phyloP scores from a whole-genome alignment of 2,888 invertebrate genomes.

The Molanna angustata region DNA sequence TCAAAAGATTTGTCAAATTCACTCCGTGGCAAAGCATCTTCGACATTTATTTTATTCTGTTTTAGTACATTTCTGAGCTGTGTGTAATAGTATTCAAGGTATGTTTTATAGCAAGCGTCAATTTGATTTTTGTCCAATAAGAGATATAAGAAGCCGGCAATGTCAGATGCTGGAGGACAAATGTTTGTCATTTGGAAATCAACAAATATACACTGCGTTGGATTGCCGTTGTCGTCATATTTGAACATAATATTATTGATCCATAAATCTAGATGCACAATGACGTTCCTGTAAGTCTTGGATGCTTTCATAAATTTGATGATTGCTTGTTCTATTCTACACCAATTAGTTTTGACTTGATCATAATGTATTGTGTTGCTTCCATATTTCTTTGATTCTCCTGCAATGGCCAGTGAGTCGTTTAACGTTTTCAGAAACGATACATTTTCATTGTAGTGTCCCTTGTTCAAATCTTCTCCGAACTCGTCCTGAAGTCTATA shows the following conservation, averaged over 20 bases:
- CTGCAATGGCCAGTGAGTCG: conserved; percentile 21
- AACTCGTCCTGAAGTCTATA: conserved; percentile 19
- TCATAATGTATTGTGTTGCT: conserved; percentile 18
- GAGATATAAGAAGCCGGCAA: conserved; percentile 39
- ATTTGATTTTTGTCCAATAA: conserved; percentile 35
- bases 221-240: conserved; percentile 30
- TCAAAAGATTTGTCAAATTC: conserved; percentile 10
- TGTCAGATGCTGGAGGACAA: conserved; percentile 40
- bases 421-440: conserved; percentile 16
- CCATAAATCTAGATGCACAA: conserved; percentile 35
- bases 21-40: conserved; percentile 14
- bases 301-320: conserved; percentile 7
- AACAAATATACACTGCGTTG: conserved; percentile 38
- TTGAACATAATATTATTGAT: conserved; percentile 35
- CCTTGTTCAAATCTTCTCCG: conserved; percentile 16
- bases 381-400: conserved; percentile 22
- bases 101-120: conserved; percentile 8
- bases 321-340: conserved; percentile 3
- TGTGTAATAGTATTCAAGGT: conserved; percentile 21
- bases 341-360: conserved; percentile 16
- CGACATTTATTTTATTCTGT: conserved; percentile 14
- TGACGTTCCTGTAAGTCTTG: conserved; percentile 33
- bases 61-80: conserved; percentile 11
- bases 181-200: conserved; percentile 42
- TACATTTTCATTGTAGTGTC: conserved; percentile 13